A percentile compares a stretch with the other conserved stretches of the same genome.
Evolutionary conservation across 35 echinoderm and acorn worm genomes (phyloP).

Genomic region (Acanthaster planci): DNA sequence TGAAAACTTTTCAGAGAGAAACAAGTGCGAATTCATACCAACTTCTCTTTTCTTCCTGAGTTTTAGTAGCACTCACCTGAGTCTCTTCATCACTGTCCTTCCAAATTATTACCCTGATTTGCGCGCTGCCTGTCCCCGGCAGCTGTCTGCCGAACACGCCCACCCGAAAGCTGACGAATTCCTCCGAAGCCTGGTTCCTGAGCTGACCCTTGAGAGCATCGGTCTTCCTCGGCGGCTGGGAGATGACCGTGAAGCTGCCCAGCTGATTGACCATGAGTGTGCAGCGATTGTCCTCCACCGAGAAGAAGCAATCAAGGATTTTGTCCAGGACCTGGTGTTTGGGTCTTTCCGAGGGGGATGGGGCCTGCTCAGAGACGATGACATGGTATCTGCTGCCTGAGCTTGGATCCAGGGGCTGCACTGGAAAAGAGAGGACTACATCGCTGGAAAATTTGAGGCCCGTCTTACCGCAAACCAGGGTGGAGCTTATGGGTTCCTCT

Average conservation of each 20-base stretch:
- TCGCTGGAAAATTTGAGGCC: neutral
- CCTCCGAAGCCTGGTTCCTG: neutral
- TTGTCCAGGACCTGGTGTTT: constrained; percentile 23
- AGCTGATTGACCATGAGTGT: constrained; percentile 1
- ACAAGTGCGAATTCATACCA: no score
- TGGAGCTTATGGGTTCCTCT: constrained; percentile 8
- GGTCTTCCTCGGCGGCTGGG: neutral
- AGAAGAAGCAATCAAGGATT: constrained; percentile 6
- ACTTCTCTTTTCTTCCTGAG: no score
- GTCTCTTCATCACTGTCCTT: constrained; percentile 1
- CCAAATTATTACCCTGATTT: constrained; percentile 9
- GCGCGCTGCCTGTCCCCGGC: neutral
- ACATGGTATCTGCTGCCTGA: neutral
- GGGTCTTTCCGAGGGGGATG: neutral
- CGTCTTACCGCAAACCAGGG: constrained; percentile 7
- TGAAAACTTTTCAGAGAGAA: no score
- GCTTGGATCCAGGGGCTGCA: neutral
- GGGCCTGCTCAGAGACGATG: neutral
- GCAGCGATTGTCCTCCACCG: neutral
- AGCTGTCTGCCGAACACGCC: constrained; percentile 9
- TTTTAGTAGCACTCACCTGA: neutral
- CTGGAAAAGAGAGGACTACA: constrained; percentile 26
- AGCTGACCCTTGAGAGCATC: neutral
- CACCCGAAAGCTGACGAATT: neutral
- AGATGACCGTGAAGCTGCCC: neutral